Conservation (phyloP, 2,797 vertebrate species). For the Gymnoscopelus microlampas region DNA sequence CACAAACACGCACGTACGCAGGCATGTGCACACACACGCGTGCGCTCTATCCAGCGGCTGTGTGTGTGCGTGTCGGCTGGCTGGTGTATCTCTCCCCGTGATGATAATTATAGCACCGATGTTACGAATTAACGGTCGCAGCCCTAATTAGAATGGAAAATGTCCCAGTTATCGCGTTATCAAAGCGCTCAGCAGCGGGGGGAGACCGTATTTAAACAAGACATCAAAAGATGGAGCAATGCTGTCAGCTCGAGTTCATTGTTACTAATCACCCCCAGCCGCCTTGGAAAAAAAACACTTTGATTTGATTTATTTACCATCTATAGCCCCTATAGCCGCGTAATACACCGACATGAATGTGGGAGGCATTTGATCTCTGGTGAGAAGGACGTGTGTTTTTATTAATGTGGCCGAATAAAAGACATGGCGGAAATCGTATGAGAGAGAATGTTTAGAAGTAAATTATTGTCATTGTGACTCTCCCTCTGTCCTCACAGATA, state of each 20-base stretch:
- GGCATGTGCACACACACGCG: conserved; percentile 5
- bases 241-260: conserved; percentile 84
- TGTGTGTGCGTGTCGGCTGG: not conserved
- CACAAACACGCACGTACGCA: not conserved
- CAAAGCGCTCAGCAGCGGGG: conserved; percentile 84
- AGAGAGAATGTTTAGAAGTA: not conserved
- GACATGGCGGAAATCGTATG: not conserved
- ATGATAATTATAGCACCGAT: conserved; percentile 96
- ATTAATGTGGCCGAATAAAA: not conserved
- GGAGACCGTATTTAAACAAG: conserved; percentile 89
- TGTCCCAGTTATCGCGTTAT: conserved; percentile 95
- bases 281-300: not conserved
- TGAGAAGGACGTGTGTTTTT: not conserved
- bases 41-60: conserved; percentile 1
- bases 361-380: not conserved
- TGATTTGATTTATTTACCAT: not conserved
- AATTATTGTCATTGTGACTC: too few relatives aligned
- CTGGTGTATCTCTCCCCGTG: conserved; percentile 56
- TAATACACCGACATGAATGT: too few relatives aligned
- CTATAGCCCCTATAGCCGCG: not conserved
- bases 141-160: conserved; percentile 95
- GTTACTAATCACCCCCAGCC: conserved; percentile 54
- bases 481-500: too few relatives aligned
- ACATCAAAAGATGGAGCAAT: conserved; percentile 89
- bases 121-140: conserved; percentile 93